Evolutionary conservation across 1,140 invertebrate genomes (phyloP).

Genomic region (Reticulitermes speratus): DNA sequence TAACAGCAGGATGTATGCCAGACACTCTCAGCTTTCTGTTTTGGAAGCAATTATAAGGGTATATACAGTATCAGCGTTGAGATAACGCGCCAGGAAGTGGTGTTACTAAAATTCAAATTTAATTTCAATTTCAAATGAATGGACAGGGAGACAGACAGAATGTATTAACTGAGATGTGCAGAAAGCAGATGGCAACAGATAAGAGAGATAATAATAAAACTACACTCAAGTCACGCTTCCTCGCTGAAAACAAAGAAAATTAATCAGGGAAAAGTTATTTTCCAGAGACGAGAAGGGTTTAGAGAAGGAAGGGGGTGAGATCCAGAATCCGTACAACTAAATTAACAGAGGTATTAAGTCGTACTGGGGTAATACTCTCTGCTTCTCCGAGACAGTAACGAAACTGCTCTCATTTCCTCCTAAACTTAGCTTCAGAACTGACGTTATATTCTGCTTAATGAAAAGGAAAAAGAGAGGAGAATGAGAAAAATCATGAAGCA

Average conservation of each 20-base stretch:
- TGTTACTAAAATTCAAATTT: conserved; percentile 14
- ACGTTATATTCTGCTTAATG: background rate
- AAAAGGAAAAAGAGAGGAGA: background rate
- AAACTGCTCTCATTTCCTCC: background rate
- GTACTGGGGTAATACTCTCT: background rate
- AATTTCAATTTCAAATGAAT: conserved; percentile 20
- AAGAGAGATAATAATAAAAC: background rate
- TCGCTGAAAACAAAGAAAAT: background rate
- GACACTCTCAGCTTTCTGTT: background rate
- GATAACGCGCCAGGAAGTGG: background rate
- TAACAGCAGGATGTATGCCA: background rate
- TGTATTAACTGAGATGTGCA: conserved; percentile 12
- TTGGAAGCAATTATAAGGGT: background rate
- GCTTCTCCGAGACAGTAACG: too few species aligned
- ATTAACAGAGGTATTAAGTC: background rate
- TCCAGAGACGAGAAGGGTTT: background rate
- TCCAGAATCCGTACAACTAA: background rate
- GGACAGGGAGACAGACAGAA: background rate
- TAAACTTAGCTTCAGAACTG: background rate
- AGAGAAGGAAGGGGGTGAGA: background rate
- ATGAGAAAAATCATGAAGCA: background rate
- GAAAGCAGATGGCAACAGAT: conserved; percentile 1
- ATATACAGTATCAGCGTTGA: background rate
- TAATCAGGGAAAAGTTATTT: background rate
- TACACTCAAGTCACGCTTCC: background rate